Base-by-base conservation (phyloP, 23 tunicate species). In the Ascidia mentula region DNA sequence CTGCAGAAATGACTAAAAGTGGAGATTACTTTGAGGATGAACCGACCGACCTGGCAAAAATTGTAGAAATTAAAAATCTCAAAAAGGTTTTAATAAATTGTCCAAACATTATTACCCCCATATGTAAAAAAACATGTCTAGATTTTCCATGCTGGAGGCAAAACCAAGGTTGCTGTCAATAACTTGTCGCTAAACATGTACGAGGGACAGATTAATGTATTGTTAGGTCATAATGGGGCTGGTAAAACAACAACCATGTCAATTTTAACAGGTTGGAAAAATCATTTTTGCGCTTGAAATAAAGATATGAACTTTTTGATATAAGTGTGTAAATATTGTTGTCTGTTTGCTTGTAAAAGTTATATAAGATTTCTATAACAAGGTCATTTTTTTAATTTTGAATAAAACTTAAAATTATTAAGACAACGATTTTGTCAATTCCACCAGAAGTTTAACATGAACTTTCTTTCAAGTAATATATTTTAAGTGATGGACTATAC, bases 1-100 rank as follows among this genome's bases (percentile, higher is more conserved):
- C 28, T 28, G 24, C 22, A 53, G 28, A 6, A 5, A 28, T 20
- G 18, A 32, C 24, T 0, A 32, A 53, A 13, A 88, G 88, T 24
- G 35, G 30, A 5, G 98, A 93, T 69, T 93, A 35, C 72, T 93
- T 93, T 80, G 98, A 93, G 73, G 78, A 80, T 13, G 98, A 93
- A 72, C 88, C 98, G 9, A 34, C 79, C 26, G 76, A 84, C 31
- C 31, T 80, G 40, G 70, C 33, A 13, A 59, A 45, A 38, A 76
- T 90, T 38, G 93, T 88, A 1, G 81, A 93, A 76, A 85, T 93
- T 35, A 78, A 79, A 79, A 60, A 76, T 26, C 46, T 93, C 6
- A 46, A 80, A 61, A 93, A 93, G 77, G 98, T 93, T 42, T 42
- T 42, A 9, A 42, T 12, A 12, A 42, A 42, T 42, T 42, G 15